Conservation (phyloP, 2,797 vertebrate genomes). For the Clarias fuscus region DNA sequence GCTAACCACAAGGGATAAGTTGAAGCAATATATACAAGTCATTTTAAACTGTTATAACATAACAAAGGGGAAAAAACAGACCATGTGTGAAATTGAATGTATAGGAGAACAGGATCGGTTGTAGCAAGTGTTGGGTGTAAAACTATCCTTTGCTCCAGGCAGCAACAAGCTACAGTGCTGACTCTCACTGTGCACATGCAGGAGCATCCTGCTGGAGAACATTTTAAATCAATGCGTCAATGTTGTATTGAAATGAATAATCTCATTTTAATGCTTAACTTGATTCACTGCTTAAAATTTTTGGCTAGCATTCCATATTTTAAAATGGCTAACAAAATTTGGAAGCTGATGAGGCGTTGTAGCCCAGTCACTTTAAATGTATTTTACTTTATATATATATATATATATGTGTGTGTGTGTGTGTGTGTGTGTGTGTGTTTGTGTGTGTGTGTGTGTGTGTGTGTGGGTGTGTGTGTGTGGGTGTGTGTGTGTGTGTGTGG, state of each 20-base stretch:
- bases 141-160: not conserved
- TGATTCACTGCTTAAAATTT: not conserved
- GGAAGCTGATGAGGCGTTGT: not conserved
- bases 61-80: not conserved
- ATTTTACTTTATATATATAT: too few relatives aligned
- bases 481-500: too few relatives aligned
- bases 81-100: not conserved
- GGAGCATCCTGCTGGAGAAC: not conserved
- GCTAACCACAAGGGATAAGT: not conserved
- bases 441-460: too few relatives aligned
- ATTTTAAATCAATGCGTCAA: not conserved
- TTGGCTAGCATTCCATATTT: not conserved
- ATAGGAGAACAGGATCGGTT: not conserved
- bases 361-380: not conserved
- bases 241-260: not conserved
- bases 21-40: not conserved
- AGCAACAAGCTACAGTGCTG: not conserved
- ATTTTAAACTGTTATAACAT: not conserved
- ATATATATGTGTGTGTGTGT: too few relatives aligned
- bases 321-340: not conserved
- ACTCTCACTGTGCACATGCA: not conserved
- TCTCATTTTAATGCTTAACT: not conserved
- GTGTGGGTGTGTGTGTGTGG: too few relatives aligned
- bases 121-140: not conserved
- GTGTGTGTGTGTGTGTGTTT: too few relatives aligned